Evolutionary conservation across 1,140 invertebrate species (phyloP), one percentile per base, ranked within the genome.

Genomic region (Drosophila pectinifera): DNA sequence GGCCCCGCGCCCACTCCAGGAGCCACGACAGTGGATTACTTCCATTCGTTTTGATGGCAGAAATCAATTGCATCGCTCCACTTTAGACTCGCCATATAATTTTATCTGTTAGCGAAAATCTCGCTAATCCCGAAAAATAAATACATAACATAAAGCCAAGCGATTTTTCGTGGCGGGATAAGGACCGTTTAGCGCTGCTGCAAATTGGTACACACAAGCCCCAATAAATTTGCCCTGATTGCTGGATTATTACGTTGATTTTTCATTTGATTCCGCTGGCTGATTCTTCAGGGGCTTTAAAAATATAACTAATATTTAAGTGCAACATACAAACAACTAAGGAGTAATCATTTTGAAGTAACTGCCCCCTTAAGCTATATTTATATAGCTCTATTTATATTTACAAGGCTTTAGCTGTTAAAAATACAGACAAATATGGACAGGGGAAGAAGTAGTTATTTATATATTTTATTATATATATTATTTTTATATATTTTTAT

Each of bases 11-110:
- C 43, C 57, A 42, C 5, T 11, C 18, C 41, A 20, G 10, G 4
- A 18, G 24, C 36, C 38, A 36, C 28, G 13, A 75, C 73, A 75
- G 73, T 75, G 73, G 73, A 75, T 67, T 65, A 65, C 38, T 70
- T 70, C 41, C 67, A 70, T 54, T 56, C 64, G 41, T 55, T 70
- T 70, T 69, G 64, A 69, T 70, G 67, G 11, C 34, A 38, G 54
- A 70, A 70, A 70, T 70, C 67, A 70, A 70, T 69, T 55, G 65
- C 63, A 54, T 38, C 34, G 45, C 38, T 20, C 34, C 46, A 54
- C 63, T 69, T 69, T 68, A 55, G 14, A 55, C n/a, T 39, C 11
- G 64, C 49, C 10, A 70, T 45, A 22, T 69, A 54, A 69, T 69
- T 69, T 69, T 36, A 38, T 69, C 41, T 69, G 53, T 22, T 16